Evolutionary conservation across 1,140 invertebrate genomes (phyloP), one percentile per base, ranked within the genome.

Genomic region (Geopemphigus sp.): DNA sequence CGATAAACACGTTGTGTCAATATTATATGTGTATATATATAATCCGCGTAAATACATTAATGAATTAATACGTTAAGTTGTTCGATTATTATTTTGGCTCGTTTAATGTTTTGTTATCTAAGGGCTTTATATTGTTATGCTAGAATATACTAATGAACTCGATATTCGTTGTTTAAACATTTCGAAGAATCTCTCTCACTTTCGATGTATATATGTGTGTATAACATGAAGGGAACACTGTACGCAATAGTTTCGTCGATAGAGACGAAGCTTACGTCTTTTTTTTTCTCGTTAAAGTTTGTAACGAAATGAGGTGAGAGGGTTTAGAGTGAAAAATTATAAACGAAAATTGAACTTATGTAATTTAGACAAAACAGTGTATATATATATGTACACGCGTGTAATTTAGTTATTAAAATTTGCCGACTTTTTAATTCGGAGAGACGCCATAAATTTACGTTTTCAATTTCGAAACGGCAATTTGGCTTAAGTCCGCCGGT

Each of bases 361-460:
- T 50, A 50, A 68, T 47, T 47, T 22, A 39, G 32, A 39, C 8
- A 39, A 39, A 39, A 39, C 8, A 8, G 32, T 39, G 32, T 39
- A 39, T 39, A 39, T 39, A 39, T 39, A 50, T 6, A 45, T 24
- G n/a, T 14, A 68, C 22, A 26, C n/a, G 17, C 19, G n/a, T 68
- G 19, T 66, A 47, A 68, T 39, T 68, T 68, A 26, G 39, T 50
- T 68, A 5, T 68, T 14, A 68, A 26, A 50, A 68, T 68, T 50
- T 3, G 1, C 22, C 24, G 22, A 68, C 12, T 50, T 68, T 68
- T 68, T 50, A 50, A 68, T 68, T 22, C 47, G 66, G 26, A 39
- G 47, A 68, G 50, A 47, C 14, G 24, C 12, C 22, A 26, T 24
- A 68, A 50, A 26, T 68, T 68, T 50, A 68, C 45, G 50, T 68